phyloP scores from a whole-genome alignment of 2,888 invertebrate genomes.

The Sinopyrophorus schimmeli region DNA sequence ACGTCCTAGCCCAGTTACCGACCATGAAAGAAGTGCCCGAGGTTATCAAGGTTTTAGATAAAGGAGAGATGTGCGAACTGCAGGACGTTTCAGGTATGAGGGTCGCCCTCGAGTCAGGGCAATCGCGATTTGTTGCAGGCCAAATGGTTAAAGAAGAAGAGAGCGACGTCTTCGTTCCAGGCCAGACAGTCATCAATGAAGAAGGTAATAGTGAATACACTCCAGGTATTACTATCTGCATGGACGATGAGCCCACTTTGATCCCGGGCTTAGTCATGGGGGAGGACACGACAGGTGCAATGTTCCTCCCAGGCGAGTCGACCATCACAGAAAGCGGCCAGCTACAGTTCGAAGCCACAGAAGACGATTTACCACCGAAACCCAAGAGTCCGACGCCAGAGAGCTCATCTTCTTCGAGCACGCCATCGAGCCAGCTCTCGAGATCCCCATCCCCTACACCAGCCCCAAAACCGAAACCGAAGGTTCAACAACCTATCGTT shows the following conservation, averaged over 20 bases:
- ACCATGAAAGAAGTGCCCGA: conserved; percentile 65
- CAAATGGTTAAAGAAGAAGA: conserved; percentile 70
- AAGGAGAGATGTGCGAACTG: conserved; percentile 62
- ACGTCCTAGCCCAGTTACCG: conserved; percentile 63
- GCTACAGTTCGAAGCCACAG: conserved; percentile 49
- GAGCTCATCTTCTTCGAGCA: conserved; percentile 8
- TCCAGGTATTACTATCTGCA: conserved; percentile 77
- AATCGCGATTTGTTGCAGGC: conserved; percentile 76
- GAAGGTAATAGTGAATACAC: conserved; percentile 74
- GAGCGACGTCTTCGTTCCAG: conserved; percentile 59
- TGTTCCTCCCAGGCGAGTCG: conserved; percentile 51
- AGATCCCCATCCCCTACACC: conserved; percentile 17
- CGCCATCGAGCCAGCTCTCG: conserved; percentile 14
- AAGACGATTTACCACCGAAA: conserved; percentile 44
- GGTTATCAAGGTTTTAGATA: conserved; percentile 64
- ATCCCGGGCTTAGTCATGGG: conserved; percentile 77
- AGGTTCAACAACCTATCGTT: conserved; percentile 45
- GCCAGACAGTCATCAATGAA: conserved; percentile 72
- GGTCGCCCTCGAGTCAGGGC: conserved; percentile 57
- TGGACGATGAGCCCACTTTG: conserved; percentile 74
- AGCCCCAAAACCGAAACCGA: conserved; percentile 38
- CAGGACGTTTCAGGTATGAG: conserved; percentile 67
- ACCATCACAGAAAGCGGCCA: conserved; percentile 51
- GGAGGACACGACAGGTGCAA: conserved; percentile 55
- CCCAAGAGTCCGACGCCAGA: conserved; percentile 30